These are phyloP conservation scores for Drosophila eugracilis DNA, from an alignment of 1,140 invertebrate genomes.

Conservation along the genomic window DNA sequence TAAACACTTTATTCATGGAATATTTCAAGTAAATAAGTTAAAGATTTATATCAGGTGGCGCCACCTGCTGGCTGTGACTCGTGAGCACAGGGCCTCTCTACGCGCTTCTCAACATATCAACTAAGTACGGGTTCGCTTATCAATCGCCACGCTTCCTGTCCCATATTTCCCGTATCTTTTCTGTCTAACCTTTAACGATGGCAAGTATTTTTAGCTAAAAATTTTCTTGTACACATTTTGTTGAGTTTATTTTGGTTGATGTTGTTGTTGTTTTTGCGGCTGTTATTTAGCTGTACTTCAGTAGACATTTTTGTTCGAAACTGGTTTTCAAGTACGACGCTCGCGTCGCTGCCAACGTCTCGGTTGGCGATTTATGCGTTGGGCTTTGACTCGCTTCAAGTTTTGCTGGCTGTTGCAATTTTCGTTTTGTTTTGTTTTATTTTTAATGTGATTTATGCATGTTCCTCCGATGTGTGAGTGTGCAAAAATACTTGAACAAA, in stretches of 20 bases:
- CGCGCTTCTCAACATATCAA: slow-evolving; percentile 30
- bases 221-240: slow-evolving; percentile 41
- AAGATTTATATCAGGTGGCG: neutral
- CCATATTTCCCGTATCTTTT: slow-evolving; percentile 29
- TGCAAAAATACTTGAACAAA: slow-evolving; percentile 74
- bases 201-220: slow-evolving; percentile 35
- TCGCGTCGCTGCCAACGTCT: slow-evolving; percentile 16
- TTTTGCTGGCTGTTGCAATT: slow-evolving; percentile 73
- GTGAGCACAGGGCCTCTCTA: slow-evolving; percentile 12
- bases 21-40: neutral
- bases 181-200: slow-evolving; percentile 37
- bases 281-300: slow-evolving; percentile 72
- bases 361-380: slow-evolving; percentile 73
- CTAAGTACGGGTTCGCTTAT: slow-evolving; percentile 11
- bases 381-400: slow-evolving; percentile 45
- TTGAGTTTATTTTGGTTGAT: slow-evolving; percentile 31
- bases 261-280: slow-evolving; percentile 35
- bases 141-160: slow-evolving; percentile 36
- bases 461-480: slow-evolving; percentile 53
- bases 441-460: slow-evolving; percentile 82
- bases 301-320: slow-evolving; percentile 69
- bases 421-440: slow-evolving; percentile 80
- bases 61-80: slow-evolving; percentile 8
- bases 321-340: slow-evolving; percentile 81
- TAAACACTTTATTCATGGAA: no score